Conservation (phyloP, 1,140 invertebrate genomes). For the Temnothorax curvispinosus region DNA sequence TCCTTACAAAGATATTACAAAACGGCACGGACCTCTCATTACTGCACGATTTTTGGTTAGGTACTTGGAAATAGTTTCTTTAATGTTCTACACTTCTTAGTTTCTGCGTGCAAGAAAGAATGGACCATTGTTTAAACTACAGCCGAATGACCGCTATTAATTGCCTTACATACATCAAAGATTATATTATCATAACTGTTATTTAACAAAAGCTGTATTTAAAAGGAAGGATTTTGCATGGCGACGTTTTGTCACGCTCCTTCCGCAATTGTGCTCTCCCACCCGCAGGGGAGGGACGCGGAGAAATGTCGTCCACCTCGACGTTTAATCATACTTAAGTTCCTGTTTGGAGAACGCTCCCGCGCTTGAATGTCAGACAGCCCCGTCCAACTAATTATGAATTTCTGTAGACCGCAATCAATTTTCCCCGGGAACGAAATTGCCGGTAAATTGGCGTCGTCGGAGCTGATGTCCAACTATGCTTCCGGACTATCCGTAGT, state of each 20-base stretch:
- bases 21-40: neutral
- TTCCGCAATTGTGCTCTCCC: conserved; percentile 42
- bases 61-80: neutral
- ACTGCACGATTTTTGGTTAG: neutral
- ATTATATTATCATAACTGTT: conserved; percentile 1
- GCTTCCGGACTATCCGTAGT: conserved; percentile 71
- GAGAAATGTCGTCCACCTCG: conserved; percentile 59
- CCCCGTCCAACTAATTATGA: conserved; percentile 74
- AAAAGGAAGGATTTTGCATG: conserved; percentile 46
- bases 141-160: neutral
- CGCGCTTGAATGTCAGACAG: conserved; percentile 64
- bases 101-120: neutral
- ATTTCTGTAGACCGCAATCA: conserved; percentile 74
- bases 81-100: neutral
- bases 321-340: conserved; percentile 74
- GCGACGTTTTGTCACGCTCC: conserved; percentile 52
- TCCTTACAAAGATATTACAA: neutral
- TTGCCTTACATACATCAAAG: neutral
- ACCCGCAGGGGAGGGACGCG: conserved; percentile 1
- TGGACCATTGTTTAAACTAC: neutral
- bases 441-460: conserved; percentile 75
- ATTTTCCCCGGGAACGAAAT: conserved; percentile 76
- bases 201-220: conserved; percentile 27
- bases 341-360: conserved; percentile 53
- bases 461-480: conserved; percentile 69